Base-by-base conservation (phyloP, 2,113 vertebrate species). In the Mixornis gularis region DNA sequence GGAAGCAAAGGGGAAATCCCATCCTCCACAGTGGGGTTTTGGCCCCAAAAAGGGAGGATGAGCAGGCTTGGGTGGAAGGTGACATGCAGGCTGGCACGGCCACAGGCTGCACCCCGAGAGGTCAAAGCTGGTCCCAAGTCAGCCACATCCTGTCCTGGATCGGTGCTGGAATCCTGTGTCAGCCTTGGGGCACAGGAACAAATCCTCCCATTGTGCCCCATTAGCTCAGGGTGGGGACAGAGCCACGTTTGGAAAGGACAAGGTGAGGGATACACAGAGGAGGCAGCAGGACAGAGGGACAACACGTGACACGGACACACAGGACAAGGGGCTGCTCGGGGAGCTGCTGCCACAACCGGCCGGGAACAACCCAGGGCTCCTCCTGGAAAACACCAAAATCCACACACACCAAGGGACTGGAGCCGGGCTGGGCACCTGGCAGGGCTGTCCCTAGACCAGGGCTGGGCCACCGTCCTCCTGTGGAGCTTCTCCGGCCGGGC, bases 121-220 rank as follows among this genome's bases (percentile, higher is more conserved):
- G 48, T 11, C 72, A 32, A 25, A 38, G 30, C 13, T n/a, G 40
- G 52, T 17, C 60, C 60, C 44, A 9, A 9, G 7, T 14, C 59
- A 43, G 25, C 12, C 4, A 2, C 29, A 7, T 16, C 38, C 27
- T 3, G 24, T 10, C 21, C 5, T 0, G 58, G 64, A 48, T 17
- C 26, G 1, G 3, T 0, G 5, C 80, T 20, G 46, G 36, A 30
- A 53, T 68, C 62, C 48, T 3, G 41, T 1, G 0, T 12, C 6
- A 34, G 69, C 38, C 49, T 38, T 2, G 46, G 72, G 18, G 22
- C 66, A 16, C 49, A 4, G 49, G 2, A 9, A 44, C 29, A 53
- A 52, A 60, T 40, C 58, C 66, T 66, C 32, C 51, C 7, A 0
- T n/a, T 5, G 30, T 13, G 56, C n/a, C 62, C 17, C 30, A 6